Conservation (phyloP, 2,797 vertebrate species). For the Acrossocheilus fasciatus region DNA sequence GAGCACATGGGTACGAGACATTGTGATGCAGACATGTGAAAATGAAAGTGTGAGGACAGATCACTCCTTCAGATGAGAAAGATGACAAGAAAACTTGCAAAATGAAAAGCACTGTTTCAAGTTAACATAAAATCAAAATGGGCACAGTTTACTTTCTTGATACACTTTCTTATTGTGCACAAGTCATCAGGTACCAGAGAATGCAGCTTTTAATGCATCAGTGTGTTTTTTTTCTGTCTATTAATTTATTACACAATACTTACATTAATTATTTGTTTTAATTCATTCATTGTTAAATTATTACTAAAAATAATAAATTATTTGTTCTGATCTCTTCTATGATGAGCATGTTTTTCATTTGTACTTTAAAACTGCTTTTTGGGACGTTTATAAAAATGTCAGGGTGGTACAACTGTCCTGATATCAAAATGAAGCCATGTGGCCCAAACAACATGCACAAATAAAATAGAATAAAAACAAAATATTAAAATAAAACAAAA, state of each 20-base stretch:
- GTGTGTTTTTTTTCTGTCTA: neutral
- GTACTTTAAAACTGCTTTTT: neutral
- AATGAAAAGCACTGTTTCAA: neutral
- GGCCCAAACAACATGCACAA: neutral
- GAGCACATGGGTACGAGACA: constrained; percentile 51
- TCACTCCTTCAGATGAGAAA: constrained; percentile 26
- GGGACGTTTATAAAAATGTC: neutral
- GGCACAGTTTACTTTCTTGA: neutral
- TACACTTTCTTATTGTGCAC: neutral
- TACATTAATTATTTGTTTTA: neutral
- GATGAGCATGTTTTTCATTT: neutral
- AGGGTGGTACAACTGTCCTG: neutral
- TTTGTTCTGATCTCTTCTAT: neutral
- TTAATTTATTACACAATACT: neutral
- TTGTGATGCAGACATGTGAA: constrained; percentile 45
- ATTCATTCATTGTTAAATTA: neutral
- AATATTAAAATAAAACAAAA: neutral
- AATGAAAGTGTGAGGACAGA: constrained; percentile 34
- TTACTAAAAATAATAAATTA: too few relatives aligned
- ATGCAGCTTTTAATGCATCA: neutral
- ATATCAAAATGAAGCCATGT: neutral
- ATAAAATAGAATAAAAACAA: neutral
- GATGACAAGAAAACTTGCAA: constrained; percentile 26
- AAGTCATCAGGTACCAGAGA: neutral
- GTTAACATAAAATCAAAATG: neutral